These are phyloP conservation scores for Montipora cactus DNA, from an alignment of 64 coral and sea anemone genomes.

Conservation along the genomic window DNA sequence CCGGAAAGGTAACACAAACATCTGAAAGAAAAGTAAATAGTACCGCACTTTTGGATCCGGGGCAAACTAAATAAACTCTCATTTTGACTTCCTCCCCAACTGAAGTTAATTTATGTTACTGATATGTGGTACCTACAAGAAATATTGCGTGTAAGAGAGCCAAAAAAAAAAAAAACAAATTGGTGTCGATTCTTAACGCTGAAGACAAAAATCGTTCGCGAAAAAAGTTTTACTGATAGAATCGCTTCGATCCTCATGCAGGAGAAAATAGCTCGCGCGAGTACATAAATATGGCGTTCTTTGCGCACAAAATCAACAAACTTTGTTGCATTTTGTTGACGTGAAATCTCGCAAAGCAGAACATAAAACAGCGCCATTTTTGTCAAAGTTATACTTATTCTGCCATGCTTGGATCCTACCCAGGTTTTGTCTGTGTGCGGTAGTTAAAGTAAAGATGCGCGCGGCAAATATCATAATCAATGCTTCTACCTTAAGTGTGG, in stretches of 20 bases:
- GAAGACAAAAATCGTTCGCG: no score
- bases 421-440: not conserved
- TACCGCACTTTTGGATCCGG: no score
- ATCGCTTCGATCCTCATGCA: not conserved
- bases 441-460: not conserved
- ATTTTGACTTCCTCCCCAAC: no score
- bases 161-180: no score
- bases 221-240: no score
- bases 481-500: not conserved
- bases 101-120: no score
- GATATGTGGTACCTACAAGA: no score
- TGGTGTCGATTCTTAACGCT: no score
- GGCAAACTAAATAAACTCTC: no score
- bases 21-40: no score
- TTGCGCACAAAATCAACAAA: constrained; percentile 4
- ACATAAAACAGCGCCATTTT: not conserved
- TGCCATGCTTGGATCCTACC: not conserved
- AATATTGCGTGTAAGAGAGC: no score
- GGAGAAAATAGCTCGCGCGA: not conserved
- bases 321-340: not conserved
- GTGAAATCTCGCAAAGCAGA: not conserved
- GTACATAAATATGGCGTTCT: not conserved
- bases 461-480: not conserved
- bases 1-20: no score
- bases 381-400: not conserved